A percentile compares a stretch with the other conserved stretches of the same genome.
Conservation (phyloP, 2,888 invertebrate species). For the Oxytorus armatus region DNA sequence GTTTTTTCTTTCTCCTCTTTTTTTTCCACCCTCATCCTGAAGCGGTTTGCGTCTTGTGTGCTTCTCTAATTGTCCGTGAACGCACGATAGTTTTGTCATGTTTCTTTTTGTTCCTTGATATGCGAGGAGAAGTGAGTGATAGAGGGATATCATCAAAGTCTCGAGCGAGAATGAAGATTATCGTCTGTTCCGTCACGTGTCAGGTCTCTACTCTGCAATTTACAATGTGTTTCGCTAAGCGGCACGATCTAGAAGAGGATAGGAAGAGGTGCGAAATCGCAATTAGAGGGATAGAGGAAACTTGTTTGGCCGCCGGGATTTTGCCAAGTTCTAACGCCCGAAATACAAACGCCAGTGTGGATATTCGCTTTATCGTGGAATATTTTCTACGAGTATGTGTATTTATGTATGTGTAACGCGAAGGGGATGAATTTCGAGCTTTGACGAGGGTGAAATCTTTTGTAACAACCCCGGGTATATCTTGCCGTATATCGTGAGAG, state of each 20-base stretch:
- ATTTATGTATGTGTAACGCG: background rate
- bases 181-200: slow-evolving; percentile 20
- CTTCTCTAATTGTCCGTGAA: background rate
- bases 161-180: slow-evolving; percentile 10
- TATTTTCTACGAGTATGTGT: background rate
- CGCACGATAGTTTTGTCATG: background rate
- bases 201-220: slow-evolving; percentile 35
- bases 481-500: slow-evolving; percentile 1
- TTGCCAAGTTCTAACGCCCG: slow-evolving; percentile 29
- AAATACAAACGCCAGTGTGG: slow-evolving; percentile 16
- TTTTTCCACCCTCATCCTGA: too few species aligned
- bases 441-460: slow-evolving; percentile 43
- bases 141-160: slow-evolving; percentile 6
- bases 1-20: background rate
- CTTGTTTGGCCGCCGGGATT: slow-evolving; percentile 46
- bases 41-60: background rate
- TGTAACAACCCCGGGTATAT: too few species aligned
- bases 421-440: slow-evolving; percentile 47
- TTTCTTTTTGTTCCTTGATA: background rate
- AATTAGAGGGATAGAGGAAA: slow-evolving; percentile 54
- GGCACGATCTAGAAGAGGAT: slow-evolving; percentile 1
- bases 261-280: slow-evolving; percentile 54
- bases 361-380: background rate
- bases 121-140: slow-evolving; percentile 12
- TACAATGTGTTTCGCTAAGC: background rate